Evolutionary conservation across 2,888 invertebrate species (phyloP).

Genomic region (Lochmaea crataegi): DNA sequence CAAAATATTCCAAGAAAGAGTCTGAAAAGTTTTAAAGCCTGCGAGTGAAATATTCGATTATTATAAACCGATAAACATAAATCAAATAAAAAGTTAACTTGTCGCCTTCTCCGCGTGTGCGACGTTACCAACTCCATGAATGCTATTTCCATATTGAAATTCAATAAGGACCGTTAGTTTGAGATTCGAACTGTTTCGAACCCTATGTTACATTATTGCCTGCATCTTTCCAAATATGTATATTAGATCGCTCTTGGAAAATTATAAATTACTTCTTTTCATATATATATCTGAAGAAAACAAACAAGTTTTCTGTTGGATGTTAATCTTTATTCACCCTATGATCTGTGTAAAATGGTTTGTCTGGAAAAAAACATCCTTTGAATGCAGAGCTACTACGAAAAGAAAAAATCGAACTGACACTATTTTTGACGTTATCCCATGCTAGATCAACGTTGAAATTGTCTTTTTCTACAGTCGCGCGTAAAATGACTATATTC

Average conservation of each 20-base stretch:
- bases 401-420: too few relatives aligned
- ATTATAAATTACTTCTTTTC: constrained; percentile 1
- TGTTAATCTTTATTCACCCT: too few relatives aligned
- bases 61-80: constrained; percentile 45
- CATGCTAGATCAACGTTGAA: too few relatives aligned
- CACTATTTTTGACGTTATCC: too few relatives aligned
- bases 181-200: constrained; percentile 25
- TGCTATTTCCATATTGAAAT: constrained; percentile 44
- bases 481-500: too few relatives aligned
- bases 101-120: constrained; percentile 33
- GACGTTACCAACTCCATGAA: constrained; percentile 40
- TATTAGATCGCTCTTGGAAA: background rate
- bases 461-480: too few relatives aligned
- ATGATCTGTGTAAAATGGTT: too few relatives aligned
- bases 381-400: too few relatives aligned
- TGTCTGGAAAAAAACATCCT: too few relatives aligned
- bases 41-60: constrained; percentile 44
- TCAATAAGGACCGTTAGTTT: constrained; percentile 39
- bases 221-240: constrained; percentile 24
- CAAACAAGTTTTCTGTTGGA: too few relatives aligned
- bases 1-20: constrained; percentile 7
- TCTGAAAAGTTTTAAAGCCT: constrained; percentile 26
- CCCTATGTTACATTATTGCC: constrained; percentile 27
- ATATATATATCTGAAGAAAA: background rate
- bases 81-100: constrained; percentile 46